Evolutionary conservation across 2,797 vertebrate species (phyloP).

Genomic region (Gobio occitaniae): DNA sequence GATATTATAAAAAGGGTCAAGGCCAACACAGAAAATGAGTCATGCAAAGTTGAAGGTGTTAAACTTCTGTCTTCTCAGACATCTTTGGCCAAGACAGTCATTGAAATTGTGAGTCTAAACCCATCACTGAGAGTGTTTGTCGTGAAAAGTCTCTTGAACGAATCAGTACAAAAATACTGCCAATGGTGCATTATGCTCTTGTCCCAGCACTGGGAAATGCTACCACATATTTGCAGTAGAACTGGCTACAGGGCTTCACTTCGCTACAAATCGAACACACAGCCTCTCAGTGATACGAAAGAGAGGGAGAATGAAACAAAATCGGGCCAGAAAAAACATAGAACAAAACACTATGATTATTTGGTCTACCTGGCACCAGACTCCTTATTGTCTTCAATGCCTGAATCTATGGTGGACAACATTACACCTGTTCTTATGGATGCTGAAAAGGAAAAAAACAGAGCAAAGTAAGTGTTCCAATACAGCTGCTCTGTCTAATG

Average conservation of each 20-base stretch:
- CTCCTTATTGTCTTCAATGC: not conserved
- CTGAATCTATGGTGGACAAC: not conserved
- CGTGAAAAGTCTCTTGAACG: slow-evolving; percentile 13
- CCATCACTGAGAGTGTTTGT: not conserved
- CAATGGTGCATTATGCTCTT: slow-evolving; percentile 21
- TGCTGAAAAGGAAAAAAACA: not conserved
- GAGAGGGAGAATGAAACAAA: not conserved
- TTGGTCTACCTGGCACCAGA: not conserved
- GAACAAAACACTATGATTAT: not conserved
- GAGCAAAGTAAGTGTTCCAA: not conserved
- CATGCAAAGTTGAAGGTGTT: not conserved
- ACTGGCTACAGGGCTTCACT: slow-evolving; percentile 29
- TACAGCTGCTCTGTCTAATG: not conserved
- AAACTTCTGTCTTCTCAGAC: not conserved
- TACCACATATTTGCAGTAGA: slow-evolving; percentile 18
- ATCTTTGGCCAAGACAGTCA: not conserved
- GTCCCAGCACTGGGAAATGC: slow-evolving; percentile 19
- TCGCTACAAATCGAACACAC: slow-evolving; percentile 1
- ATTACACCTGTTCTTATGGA: not conserved
- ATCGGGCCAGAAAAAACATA: not conserved
- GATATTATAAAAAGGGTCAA: not conserved
- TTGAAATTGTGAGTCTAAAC: slow-evolving; percentile 31
- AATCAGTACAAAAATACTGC: not conserved
- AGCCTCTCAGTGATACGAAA: slow-evolving; percentile 17
- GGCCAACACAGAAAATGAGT: not conserved